Conservation (phyloP, 2,797 vertebrate species). For the Poecilia velifera region DNA sequence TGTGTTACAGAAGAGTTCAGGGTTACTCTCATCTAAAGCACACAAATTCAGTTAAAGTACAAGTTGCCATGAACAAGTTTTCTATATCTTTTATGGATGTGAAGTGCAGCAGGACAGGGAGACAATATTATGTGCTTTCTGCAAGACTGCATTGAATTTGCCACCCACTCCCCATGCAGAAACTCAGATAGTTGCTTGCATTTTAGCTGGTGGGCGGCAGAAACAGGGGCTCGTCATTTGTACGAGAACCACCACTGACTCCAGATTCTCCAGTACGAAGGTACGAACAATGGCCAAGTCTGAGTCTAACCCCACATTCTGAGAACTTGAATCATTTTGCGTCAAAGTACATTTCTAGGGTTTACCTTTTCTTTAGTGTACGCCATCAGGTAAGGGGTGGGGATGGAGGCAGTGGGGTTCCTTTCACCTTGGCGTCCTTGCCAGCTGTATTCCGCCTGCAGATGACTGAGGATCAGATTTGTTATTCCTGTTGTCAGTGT, state of each 20-base stretch:
- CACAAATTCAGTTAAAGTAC: background rate
- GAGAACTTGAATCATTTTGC: constrained; percentile 17
- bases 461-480: constrained; percentile 45
- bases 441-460: constrained; percentile 42
- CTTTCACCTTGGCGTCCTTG: constrained; percentile 35
- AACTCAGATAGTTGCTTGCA: background rate
- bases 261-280: background rate
- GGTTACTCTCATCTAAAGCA: background rate
- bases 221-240: background rate
- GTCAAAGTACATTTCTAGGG: constrained; percentile 27
- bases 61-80: background rate
- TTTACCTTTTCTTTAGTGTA: constrained; percentile 20
- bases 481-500: constrained; percentile 30
- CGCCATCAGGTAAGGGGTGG: constrained; percentile 5
- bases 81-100: background rate
- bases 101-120: background rate
- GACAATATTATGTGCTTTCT: background rate
- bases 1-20: background rate
- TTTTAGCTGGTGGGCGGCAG: background rate
- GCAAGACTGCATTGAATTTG: background rate
- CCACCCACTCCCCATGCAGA: background rate
- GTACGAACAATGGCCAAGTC: background rate
- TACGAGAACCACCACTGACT: background rate
- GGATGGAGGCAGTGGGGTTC: background rate
- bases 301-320: constrained; percentile 1